Evolutionary conservation across 2,888 invertebrate species (phyloP).

Genomic region (Tridacna gigas): DNA sequence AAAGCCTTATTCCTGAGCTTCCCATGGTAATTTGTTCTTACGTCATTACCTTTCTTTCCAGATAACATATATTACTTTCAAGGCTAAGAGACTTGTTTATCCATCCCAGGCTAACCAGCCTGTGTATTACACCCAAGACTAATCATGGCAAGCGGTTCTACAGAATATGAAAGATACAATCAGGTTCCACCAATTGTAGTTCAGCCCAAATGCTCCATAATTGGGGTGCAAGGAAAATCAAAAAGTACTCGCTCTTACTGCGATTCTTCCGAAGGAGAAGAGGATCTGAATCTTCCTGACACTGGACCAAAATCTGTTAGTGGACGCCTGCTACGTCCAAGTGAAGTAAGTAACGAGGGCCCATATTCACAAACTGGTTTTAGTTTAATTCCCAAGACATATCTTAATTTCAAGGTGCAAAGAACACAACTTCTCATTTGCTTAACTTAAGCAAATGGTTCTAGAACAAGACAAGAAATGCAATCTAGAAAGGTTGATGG

Average conservation of each 20-base stretch:
- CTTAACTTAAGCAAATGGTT: too few species aligned
- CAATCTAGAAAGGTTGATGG: too few species aligned
- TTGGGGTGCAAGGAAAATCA: not conserved
- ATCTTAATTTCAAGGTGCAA: too few species aligned
- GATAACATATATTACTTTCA: too few species aligned
- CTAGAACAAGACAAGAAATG: too few species aligned
- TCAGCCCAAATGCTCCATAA: conserved; percentile 34
- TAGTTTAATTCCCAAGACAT: not conserved
- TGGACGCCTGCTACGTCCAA: conserved; percentile 57
- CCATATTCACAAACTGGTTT: not conserved
- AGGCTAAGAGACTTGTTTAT: too few species aligned
- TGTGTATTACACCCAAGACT: not conserved
- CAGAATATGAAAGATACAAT: conserved; percentile 18
- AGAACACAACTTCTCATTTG: too few species aligned
- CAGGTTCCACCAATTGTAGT: conserved; percentile 51
- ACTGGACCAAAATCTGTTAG: conserved; percentile 45
- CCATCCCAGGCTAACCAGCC: too few species aligned
- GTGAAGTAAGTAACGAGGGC: not conserved
- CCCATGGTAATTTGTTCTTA: too few species aligned
- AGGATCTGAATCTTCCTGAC: conserved; percentile 58
- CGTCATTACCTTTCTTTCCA: too few species aligned
- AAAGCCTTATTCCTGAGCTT: too few species aligned
- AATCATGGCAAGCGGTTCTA: conserved; percentile 27
- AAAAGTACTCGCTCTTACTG: conserved; percentile 53
- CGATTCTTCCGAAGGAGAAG: conserved; percentile 70